Evolutionary conservation across 1,140 invertebrate genomes (phyloP).

Genomic region (Polypedilum vanderplanki): DNA sequence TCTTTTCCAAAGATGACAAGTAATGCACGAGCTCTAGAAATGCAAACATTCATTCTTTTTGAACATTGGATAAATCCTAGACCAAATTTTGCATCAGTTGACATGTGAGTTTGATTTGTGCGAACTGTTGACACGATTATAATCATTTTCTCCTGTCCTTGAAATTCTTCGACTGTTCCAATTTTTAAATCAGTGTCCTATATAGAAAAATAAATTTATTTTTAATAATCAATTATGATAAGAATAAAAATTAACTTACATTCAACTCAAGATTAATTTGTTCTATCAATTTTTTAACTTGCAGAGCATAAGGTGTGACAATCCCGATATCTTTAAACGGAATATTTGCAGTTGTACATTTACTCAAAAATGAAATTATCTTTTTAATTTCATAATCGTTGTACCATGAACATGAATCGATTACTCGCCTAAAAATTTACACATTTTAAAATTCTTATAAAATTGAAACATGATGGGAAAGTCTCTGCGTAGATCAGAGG

Average conservation of each 20-base stretch:
- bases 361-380: slow-evolving; percentile 52
- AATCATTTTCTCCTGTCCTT: slow-evolving; percentile 81
- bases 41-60: slow-evolving; percentile 6
- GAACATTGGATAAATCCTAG: not conserved
- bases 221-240: not conserved
- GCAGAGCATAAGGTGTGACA: slow-evolving; percentile 87
- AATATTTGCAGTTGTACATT: slow-evolving; percentile 47
- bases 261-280: slow-evolving; percentile 50
- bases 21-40: not conserved
- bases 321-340: slow-evolving; percentile 71
- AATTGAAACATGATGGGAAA: too few species aligned
- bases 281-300: slow-evolving; percentile 53
- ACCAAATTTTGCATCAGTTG: not conserved
- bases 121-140: slow-evolving; percentile 64
- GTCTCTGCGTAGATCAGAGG: too few species aligned
- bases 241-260: slow-evolving; percentile 38
- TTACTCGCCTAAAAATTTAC: too few species aligned
- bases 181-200: slow-evolving; percentile 60
- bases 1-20: not conserved
- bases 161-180: slow-evolving; percentile 93
- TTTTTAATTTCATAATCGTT: slow-evolving; percentile 78
- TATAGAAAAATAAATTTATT: not conserved
- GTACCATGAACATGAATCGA: slow-evolving; percentile 68
- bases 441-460: too few species aligned
- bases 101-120: not conserved